Evolutionary conservation across 2,113 vertebrate species (phyloP).

Genomic region (Pseudorasbora parva): DNA sequence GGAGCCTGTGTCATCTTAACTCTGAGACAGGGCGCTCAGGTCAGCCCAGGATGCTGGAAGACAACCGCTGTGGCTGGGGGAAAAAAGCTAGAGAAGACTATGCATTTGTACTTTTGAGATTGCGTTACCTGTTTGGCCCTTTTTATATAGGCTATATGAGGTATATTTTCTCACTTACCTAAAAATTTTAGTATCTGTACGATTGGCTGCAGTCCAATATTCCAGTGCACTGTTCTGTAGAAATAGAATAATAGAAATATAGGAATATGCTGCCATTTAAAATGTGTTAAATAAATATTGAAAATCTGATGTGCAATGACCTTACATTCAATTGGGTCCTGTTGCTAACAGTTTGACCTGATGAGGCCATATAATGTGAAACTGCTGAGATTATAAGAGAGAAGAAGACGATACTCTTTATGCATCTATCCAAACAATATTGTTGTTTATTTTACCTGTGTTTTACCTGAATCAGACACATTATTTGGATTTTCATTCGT

Average conservation of each 20-base stretch:
- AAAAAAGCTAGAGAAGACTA: too few relatives aligned
- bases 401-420: too few relatives aligned
- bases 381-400: neutral
- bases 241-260: slow-evolving; percentile 9
- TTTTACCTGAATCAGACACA: slow-evolving; percentile 16
- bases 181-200: slow-evolving; percentile 37
- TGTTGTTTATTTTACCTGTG: neutral
- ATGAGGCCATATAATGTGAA: neutral
- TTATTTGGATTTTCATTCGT: slow-evolving; percentile 15
- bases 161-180: slow-evolving; percentile 29
- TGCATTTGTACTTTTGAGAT: neutral
- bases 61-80: too few relatives aligned
- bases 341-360: neutral
- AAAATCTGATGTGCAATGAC: neutral
- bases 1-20: too few relatives aligned
- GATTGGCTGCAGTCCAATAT: slow-evolving; percentile 25
- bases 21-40: too few relatives aligned
- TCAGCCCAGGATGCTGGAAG: too few relatives aligned
- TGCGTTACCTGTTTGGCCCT: too few relatives aligned
- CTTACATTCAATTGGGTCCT: neutral
- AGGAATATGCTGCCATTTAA: neutral
- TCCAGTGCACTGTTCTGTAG: slow-evolving; percentile 20
- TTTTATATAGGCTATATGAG: too few relatives aligned
- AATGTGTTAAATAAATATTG: neutral
- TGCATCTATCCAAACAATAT: too few relatives aligned